A percentile compares a stretch with the other conserved stretches of the same genome.
Conservation (phyloP, 1,140 invertebrate genomes). For the Hycleus cichorii region DNA sequence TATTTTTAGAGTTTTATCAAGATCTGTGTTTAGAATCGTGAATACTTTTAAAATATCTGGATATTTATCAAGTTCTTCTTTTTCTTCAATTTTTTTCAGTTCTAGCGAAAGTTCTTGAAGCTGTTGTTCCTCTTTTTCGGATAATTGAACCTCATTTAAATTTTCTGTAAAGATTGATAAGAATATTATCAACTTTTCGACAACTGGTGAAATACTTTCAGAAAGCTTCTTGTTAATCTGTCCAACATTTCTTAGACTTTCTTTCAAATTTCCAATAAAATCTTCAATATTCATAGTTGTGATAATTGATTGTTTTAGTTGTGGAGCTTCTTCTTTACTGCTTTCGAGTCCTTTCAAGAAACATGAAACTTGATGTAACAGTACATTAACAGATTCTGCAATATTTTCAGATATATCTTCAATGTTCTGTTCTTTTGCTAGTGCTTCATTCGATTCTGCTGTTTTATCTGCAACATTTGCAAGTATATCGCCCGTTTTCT, state of each 20-base stretch:
- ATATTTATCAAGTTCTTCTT: neutral
- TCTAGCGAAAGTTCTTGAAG: neutral
- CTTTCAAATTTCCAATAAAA: conserved; percentile 18
- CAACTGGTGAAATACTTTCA: conserved; percentile 14
- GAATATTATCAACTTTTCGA: conserved; percentile 10
- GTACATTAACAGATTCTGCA: conserved; percentile 28
- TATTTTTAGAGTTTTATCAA: neutral
- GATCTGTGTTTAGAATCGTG: neutral
- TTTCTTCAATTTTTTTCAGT: neutral
- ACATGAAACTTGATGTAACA: neutral
- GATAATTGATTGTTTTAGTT: conserved; percentile 15
- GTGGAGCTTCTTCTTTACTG: conserved; percentile 6
- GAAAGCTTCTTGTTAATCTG: neutral
- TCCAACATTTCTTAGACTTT: conserved; percentile 17
- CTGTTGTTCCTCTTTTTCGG: neutral
- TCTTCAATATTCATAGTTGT: conserved; percentile 17
- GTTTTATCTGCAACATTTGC: neutral
- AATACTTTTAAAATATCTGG: too few species aligned
- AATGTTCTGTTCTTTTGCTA: neutral
- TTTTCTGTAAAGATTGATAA: neutral
- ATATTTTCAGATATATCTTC: conserved; percentile 5
- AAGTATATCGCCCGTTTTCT: too few species aligned
- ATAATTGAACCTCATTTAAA: neutral
- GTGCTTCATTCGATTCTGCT: neutral
- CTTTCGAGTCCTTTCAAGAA: neutral